phyloP scores from a whole-genome alignment of 1,140 invertebrate genomes.

The Zaprionus tsacasi region DNA sequence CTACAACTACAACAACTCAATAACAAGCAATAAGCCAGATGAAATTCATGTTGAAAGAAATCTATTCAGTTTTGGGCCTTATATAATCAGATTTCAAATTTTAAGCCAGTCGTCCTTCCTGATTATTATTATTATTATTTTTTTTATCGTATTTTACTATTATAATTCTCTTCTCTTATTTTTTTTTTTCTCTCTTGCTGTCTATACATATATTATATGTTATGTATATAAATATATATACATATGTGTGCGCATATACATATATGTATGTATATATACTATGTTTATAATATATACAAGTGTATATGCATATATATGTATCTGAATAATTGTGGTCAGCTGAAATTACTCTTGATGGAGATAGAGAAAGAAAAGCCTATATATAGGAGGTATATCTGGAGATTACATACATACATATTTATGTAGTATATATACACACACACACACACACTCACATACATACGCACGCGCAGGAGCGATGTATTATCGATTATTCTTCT shows the following conservation, averaged over 20 bases:
- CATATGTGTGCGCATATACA: constrained; percentile 20
- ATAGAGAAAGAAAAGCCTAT: not conserved
- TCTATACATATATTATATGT: constrained; percentile 9
- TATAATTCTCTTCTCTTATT: not conserved
- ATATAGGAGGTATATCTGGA: not conserved
- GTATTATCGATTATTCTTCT: constrained; percentile 2
- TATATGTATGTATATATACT: constrained; percentile 24
- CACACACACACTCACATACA: not conserved
- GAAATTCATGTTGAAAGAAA: constrained; percentile 29
- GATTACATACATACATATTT: constrained; percentile 2
- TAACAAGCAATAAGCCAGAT: constrained; percentile 32
- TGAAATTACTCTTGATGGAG: not conserved
- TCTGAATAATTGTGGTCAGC: too few relatives aligned
- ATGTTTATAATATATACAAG: constrained; percentile 1
- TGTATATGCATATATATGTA: constrained; percentile 6
- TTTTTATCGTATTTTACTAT: constrained; percentile 26
- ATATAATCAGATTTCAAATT: constrained; percentile 16
- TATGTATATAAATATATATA: constrained; percentile 25
- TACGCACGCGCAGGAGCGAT: not conserved
- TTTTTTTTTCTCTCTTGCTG: constrained; percentile 12
- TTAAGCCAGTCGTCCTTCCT: constrained; percentile 12
- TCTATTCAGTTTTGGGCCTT: constrained; percentile 26
- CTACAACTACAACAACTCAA: too few relatives aligned
- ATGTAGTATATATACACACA: constrained; percentile 1
- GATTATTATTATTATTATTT: not conserved